Base-by-base conservation (phyloP, 2,113 vertebrate genomes). In the Cyprinodon brontotheroides region DNA sequence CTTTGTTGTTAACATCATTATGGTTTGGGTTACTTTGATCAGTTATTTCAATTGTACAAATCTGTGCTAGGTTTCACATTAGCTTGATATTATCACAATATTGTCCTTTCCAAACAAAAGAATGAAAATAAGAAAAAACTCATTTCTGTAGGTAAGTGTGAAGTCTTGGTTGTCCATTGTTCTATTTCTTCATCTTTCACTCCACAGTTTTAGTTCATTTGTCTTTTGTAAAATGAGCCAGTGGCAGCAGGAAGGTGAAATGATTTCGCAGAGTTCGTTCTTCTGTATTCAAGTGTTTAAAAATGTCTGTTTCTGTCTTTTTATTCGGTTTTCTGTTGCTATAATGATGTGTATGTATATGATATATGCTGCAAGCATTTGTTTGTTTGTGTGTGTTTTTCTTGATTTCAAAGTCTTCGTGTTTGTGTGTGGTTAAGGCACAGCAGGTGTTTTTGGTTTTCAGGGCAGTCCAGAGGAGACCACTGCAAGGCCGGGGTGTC, bases 391-490 rank as follows among this genome's bases (percentile, higher is more conserved):
- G 68, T 75, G 66, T 69, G 75, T 66, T 40, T 47, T 40, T 66
- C 12, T 77, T 79, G 72, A 57, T 57, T 57, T 86, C 43, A 38
- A 48, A 78, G 83, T 89, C 78, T 84, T 73, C 79, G 73, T 86
- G 74, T 82, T 45, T 84, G 82, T 89, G 84, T 96, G 95, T 90
- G 76, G 90, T 96, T 99, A 99, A 99, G 98, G 98, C 98, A 99
- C 98, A 94, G 95, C 75, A 95, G 93, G 96, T 96, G 93, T 95
- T 98, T 99, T 99, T 98, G 97, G 97, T 98, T 98, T 96, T 98
- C 95, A 98, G 96, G 97, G 97, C 94, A 98, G 96, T 95, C 98
- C 96, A 75, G 97, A 97, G 94, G 97, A 97, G 95, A 99, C 96
- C 94, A 98, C 95, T 93, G 96, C 97, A 94, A 98, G 95, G 94